Percentiles rank a stretch among this genome's conserved stretches.
phyloP scores from a whole-genome alignment of 2,113 vertebrate species.

The Clupea harengus region DNA sequence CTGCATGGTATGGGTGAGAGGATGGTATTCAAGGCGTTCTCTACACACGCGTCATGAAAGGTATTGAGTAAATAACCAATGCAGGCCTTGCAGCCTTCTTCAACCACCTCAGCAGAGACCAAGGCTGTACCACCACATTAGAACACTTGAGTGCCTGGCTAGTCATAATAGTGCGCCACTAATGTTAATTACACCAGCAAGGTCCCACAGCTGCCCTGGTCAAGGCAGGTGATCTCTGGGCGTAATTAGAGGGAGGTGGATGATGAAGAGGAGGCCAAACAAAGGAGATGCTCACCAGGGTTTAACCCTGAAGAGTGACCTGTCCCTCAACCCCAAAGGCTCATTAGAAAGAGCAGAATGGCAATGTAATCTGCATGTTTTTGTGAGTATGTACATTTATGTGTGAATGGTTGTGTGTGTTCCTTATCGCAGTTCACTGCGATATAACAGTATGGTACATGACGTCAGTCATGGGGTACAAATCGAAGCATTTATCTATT shows the following conservation, averaged over 20 bases:
- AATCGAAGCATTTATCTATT: too few relatives aligned
- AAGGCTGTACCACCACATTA: not conserved
- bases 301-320: slow-evolving; percentile 32
- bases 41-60: not conserved
- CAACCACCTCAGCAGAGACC: not conserved
- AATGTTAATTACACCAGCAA: slow-evolving; percentile 46
- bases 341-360: not conserved
- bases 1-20: too few relatives aligned
- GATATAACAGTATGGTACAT: too few relatives aligned
- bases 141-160: not conserved
- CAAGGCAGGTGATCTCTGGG: slow-evolving; percentile 17
- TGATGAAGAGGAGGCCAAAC: slow-evolving; percentile 31
- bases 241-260: slow-evolving; percentile 40
- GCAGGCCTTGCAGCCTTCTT: not conserved
- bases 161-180: slow-evolving; percentile 29
- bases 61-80: not conserved
- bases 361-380: not conserved
- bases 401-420: not conserved
- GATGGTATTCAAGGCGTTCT: not conserved
- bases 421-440: too few relatives aligned
- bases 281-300: slow-evolving; percentile 7
- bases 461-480: too few relatives aligned
- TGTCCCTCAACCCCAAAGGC: not conserved
- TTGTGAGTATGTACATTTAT: not conserved
- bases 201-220: slow-evolving; percentile 27